These are phyloP conservation scores for Lysandra bellargus DNA, from an alignment of 2,888 invertebrate species.

Conservation along the genomic window DNA sequence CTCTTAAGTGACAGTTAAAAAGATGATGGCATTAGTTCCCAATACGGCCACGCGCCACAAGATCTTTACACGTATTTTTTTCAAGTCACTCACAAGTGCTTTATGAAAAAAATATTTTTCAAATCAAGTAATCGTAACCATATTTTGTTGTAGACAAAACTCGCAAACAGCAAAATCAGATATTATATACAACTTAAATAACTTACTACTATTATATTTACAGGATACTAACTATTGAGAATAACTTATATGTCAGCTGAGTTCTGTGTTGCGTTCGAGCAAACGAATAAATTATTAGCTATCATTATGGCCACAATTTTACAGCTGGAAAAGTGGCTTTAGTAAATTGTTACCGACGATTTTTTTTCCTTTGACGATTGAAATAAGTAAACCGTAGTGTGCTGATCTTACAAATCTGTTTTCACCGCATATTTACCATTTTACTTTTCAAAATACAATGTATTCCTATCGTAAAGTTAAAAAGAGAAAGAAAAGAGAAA, in stretches of 20 bases:
- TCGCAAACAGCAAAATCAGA: not conserved
- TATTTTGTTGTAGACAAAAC: not conserved
- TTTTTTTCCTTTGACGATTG: not conserved
- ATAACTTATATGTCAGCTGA: not conserved
- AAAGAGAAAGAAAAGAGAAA: slow-evolving; percentile 3
- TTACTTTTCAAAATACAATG: not conserved
- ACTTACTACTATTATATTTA: not conserved
- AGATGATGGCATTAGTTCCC: no score
- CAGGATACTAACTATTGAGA: not conserved
- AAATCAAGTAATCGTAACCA: no score
- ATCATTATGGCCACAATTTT: not conserved
- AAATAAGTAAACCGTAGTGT: slow-evolving; percentile 24
- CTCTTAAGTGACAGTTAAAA: no score
- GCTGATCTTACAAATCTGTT: slow-evolving; percentile 23
- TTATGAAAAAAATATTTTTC: no score
- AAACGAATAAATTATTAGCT: not conserved
- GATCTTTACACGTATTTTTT: no score
- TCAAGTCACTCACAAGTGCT: no score
- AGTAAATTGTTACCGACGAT: not conserved
- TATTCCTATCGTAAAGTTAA: slow-evolving; percentile 1
- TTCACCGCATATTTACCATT: slow-evolving; percentile 29
- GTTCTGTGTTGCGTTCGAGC: not conserved
- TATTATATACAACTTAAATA: not conserved
- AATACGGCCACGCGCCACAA: no score
- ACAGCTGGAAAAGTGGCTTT: not conserved